Conservation (phyloP, 2,888 invertebrate genomes). For the Gastracanthus pulcherrimus region DNA sequence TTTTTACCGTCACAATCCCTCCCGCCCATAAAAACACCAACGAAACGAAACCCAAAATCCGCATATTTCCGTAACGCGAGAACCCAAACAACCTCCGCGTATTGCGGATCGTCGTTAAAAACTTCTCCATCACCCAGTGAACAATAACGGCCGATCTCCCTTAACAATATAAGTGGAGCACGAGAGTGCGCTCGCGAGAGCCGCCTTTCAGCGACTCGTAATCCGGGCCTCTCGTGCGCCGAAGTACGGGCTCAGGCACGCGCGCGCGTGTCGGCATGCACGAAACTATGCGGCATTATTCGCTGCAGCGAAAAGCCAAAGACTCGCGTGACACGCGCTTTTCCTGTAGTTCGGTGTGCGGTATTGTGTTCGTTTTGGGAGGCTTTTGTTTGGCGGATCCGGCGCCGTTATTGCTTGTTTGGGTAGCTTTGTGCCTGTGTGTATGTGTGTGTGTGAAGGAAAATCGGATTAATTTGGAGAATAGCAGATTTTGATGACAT, state of each 20-base stretch:
- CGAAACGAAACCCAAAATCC: too few relatives aligned
- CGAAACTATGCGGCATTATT: conserved; percentile 4
- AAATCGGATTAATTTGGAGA: background rate
- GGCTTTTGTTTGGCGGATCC: background rate
- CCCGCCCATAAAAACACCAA: too few relatives aligned
- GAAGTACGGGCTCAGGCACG: background rate
- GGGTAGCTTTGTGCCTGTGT: too few relatives aligned
- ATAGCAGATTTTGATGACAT: too few relatives aligned
- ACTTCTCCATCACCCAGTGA: background rate
- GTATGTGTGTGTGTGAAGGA: too few relatives aligned
- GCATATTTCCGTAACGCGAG: background rate
- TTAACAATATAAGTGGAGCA: conserved; percentile 3
- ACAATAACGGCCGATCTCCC: background rate
- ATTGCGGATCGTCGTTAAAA: background rate
- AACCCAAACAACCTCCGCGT: background rate
- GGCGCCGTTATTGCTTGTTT: too few relatives aligned
- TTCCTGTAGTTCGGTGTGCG: background rate
- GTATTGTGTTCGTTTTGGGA: background rate
- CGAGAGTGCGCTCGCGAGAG: background rate
- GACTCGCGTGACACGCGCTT: background rate
- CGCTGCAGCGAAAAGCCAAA: background rate
- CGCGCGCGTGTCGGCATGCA: conserved; percentile 7
- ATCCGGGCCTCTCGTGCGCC: background rate
- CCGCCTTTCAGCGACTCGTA: background rate
- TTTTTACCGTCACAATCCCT: too few relatives aligned